Conservation (phyloP, 2,113 vertebrate genomes). For the Castor canadensis region DNA sequence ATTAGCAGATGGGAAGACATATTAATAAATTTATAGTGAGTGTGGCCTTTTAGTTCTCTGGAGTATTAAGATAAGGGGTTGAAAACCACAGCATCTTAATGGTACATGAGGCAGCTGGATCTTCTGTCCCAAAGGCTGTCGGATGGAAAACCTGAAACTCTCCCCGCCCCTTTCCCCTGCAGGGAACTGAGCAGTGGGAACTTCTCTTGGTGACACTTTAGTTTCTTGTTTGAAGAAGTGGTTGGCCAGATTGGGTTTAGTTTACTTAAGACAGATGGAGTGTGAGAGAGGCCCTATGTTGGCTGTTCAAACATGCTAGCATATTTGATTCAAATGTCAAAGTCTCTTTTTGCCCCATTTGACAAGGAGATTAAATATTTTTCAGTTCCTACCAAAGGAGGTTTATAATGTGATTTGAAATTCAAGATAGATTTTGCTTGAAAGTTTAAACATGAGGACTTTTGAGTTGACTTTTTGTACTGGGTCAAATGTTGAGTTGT, state of each 20-base stretch:
- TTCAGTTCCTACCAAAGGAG: slow-evolving; percentile 30
- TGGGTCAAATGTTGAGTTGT: not conserved
- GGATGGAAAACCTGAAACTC: slow-evolving; percentile 38
- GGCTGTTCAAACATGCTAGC: slow-evolving; percentile 24
- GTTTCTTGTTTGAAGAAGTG: slow-evolving; percentile 51
- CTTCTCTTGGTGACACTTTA: slow-evolving; percentile 38
- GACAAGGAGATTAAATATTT: slow-evolving; percentile 51
- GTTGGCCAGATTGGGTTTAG: slow-evolving; percentile 48
- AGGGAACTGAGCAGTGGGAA: slow-evolving; percentile 44
- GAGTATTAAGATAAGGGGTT: not conserved
- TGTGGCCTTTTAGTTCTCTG: slow-evolving; percentile 31
- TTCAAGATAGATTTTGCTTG: slow-evolving; percentile 54
- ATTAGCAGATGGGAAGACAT: slow-evolving; percentile 31
- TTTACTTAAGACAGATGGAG: slow-evolving; percentile 63
- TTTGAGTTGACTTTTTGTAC: slow-evolving; percentile 7
- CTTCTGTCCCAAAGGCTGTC: not conserved
- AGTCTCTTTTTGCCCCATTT: slow-evolving; percentile 47
- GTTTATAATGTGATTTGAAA: slow-evolving; percentile 59
- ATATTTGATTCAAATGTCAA: slow-evolving; percentile 53
- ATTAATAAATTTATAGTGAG: slow-evolving; percentile 63
- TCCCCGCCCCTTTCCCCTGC: too few relatives aligned
- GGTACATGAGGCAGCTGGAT: not conserved
- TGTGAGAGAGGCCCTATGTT: slow-evolving; percentile 45
- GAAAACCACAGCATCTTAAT: slow-evolving; percentile 54
- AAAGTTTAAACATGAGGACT: slow-evolving; percentile 16